phyloP scores from a whole-genome alignment of 1,140 invertebrate genomes.

The fruit fly (Drosophila melanogaster) region Release_6_plus_ISO1_MT NT_033777.3:17024501-17025000 shows the following conservation, averaged over 20 bases:
- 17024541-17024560: conserved; percentile 46
- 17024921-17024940: conserved; percentile 78
- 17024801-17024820: conserved; percentile 20
- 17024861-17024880: conserved; percentile 64
- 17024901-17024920: conserved; percentile 69
- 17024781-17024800: conserved; percentile 9
- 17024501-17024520: conserved; percentile 70
- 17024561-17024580: conserved; percentile 48
- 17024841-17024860: conserved; percentile 29
- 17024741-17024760: conserved; percentile 39
- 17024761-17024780: conserved; percentile 4
- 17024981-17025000: conserved; percentile 52
- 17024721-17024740: conserved; percentile 35
- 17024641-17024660: conserved; percentile 69
- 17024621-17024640: conserved; percentile 69
- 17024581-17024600: conserved; percentile 67
- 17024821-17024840: conserved; percentile 39
- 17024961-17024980: conserved; percentile 59
- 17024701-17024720: conserved; percentile 24
- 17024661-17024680: conserved; percentile 50
- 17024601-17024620: conserved; percentile 59
- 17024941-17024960: conserved; percentile 51
- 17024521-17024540: conserved; percentile 72
- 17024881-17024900: conserved; percentile 81
- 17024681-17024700: conserved; percentile 77